phyloP scores from a whole-genome alignment of 2,888 invertebrate genomes.

The Latrodectus hesperus region DNA sequence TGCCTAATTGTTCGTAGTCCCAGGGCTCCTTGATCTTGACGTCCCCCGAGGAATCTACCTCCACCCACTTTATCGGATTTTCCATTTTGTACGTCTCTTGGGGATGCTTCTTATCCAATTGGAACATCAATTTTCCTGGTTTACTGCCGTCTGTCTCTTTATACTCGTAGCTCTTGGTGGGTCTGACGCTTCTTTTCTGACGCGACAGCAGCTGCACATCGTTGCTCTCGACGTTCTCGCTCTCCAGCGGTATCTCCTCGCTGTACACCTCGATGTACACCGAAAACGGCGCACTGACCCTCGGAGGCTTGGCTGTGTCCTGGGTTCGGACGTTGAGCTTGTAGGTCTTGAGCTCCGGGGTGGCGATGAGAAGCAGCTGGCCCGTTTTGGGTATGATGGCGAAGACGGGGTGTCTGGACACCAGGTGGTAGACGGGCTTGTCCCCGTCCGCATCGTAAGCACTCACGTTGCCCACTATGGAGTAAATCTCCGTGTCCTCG shows the following conservation, averaged over 20 bases:
- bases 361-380: slow-evolving; percentile 85
- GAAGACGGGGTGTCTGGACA: slow-evolving; percentile 83
- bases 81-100: slow-evolving; percentile 94
- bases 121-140: slow-evolving; percentile 90
- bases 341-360: slow-evolving; percentile 78
- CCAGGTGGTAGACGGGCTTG: slow-evolving; percentile 88
- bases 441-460: slow-evolving; percentile 95
- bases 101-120: slow-evolving; percentile 91
- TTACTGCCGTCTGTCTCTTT: slow-evolving; percentile 92
- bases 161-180: slow-evolving; percentile 94
- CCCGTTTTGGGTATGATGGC: slow-evolving; percentile 95
- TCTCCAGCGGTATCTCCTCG: slow-evolving; percentile 73
- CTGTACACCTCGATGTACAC: slow-evolving; percentile 68
- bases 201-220: slow-evolving; percentile 72
- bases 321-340: slow-evolving; percentile 87
- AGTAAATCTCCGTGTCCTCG: slow-evolving; percentile 83
- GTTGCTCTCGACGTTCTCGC: slow-evolving; percentile 35
- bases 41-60: slow-evolving; percentile 91
- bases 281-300: slow-evolving; percentile 55
- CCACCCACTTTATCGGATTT: slow-evolving; percentile 94
- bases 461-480: slow-evolving; percentile 87
- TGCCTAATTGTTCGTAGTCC: slow-evolving; percentile 95
- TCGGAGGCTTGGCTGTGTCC: slow-evolving; percentile 80
- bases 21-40: slow-evolving; percentile 96
- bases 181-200: slow-evolving; percentile 78